Evolutionary conservation across 1,140 invertebrate species (phyloP).

Genomic region (Oryctes rhinoceros): DNA sequence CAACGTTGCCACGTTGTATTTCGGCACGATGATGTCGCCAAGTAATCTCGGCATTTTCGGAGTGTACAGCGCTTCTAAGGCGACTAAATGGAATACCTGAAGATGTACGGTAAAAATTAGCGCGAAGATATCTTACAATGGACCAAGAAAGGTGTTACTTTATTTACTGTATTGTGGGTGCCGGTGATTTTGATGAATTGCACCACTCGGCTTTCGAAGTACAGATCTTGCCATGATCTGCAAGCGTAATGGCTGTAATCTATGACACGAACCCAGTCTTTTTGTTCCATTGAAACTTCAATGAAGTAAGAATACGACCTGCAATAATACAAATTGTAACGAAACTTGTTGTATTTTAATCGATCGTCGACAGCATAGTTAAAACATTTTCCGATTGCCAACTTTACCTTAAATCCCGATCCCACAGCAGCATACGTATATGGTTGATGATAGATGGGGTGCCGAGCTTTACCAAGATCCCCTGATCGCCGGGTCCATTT

Average conservation of each 20-base stretch:
- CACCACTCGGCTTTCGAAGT: slow-evolving; percentile 90
- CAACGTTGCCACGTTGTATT: slow-evolving; percentile 91
- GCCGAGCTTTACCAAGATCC: slow-evolving; percentile 89
- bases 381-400: slow-evolving; percentile 3
- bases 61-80: slow-evolving; percentile 89
- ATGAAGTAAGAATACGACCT: slow-evolving; percentile 96
- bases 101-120: background rate
- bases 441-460: slow-evolving; percentile 93
- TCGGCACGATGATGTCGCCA: slow-evolving; percentile 84
- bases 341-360: no score
- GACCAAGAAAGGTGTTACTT: slow-evolving; percentile 63
- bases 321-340: slow-evolving; percentile 47
- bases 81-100: slow-evolving; percentile 91
- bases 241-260: slow-evolving; percentile 93
- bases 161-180: slow-evolving; percentile 95
- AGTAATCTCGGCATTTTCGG: slow-evolving; percentile 77
- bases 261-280: slow-evolving; percentile 92
- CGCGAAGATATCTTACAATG: background rate
- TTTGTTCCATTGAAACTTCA: slow-evolving; percentile 95
- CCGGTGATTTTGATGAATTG: slow-evolving; percentile 90
- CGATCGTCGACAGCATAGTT: no score
- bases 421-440: slow-evolving; percentile 92
- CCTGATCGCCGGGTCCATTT: slow-evolving; percentile 78
- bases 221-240: slow-evolving; percentile 95
- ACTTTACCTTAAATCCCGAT: slow-evolving; percentile 85